Percentiles rank a stretch among this genome's conserved stretches.
Evolutionary conservation across 2,113 vertebrate genomes (phyloP).

Genomic region (Neodon shergylaensis): DNA sequence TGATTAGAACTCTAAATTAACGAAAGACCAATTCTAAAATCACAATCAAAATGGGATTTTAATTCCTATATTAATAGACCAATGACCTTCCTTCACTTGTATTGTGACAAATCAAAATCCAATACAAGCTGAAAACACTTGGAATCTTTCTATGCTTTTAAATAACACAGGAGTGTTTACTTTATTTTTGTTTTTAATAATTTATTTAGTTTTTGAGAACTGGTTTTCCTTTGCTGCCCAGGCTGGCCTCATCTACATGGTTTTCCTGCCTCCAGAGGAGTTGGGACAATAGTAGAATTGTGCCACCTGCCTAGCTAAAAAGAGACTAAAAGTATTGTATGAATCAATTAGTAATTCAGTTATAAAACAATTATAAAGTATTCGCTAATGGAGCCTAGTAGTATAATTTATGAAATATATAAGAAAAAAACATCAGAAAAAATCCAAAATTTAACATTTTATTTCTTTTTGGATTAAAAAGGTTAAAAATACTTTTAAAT

Average conservation of each 20-base stretch:
- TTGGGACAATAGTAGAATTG: not conserved
- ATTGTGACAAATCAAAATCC: conserved; percentile 34
- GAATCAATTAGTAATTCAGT: not conserved
- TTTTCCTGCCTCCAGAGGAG: no score
- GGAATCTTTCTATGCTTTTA: not conserved
- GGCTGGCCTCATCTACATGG: accelerated
- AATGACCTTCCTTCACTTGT: not conserved
- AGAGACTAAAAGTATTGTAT: not conserved
- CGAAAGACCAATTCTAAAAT: not conserved
- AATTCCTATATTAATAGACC: not conserved
- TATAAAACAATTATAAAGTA: not conserved
- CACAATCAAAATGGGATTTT: conserved; percentile 11
- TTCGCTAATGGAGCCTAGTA: not conserved
- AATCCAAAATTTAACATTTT: not conserved
- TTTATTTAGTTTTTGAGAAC: not conserved
- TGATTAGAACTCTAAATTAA: not conserved
- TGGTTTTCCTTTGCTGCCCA: not conserved
- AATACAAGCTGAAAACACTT: conserved; percentile 2
- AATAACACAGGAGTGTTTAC: not conserved
- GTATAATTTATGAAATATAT: not conserved
- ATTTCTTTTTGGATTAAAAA: not conserved
- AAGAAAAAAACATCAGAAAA: not conserved
- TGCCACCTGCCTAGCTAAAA: not conserved
- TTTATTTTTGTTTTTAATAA: no score
- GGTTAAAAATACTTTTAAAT: not conserved